Percentiles rank a stretch among this genome's conserved stretches.
Conservation (phyloP, 2,888 invertebrate species). For the Catocala fraxini region DNA sequence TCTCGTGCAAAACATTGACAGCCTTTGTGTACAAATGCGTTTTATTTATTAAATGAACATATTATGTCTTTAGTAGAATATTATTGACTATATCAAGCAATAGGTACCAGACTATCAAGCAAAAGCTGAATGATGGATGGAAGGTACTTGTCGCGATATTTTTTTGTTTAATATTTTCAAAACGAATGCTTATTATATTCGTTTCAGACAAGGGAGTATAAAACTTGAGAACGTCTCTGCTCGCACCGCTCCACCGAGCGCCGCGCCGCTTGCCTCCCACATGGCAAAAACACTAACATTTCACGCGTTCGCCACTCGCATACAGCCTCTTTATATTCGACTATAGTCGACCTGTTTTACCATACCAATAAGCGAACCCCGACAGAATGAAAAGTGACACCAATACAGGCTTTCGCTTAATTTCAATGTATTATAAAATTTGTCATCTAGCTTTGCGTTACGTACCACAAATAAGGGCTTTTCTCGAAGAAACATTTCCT, state of each 20-base stretch:
- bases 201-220: slow-evolving; percentile 54
- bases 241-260: slow-evolving; percentile 30
- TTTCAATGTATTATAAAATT: slow-evolving; percentile 63
- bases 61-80: no score
- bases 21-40: slow-evolving; percentile 61
- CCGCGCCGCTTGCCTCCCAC: not conserved
- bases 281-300: slow-evolving; percentile 69
- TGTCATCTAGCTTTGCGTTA: slow-evolving; percentile 57
- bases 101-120: no score
- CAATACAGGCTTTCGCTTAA: slow-evolving; percentile 49
- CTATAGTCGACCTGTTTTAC: slow-evolving; percentile 64
- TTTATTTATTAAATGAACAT: not conserved
- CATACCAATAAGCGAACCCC: slow-evolving; percentile 60
- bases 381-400: slow-evolving; percentile 59
- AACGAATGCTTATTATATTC: not conserved
- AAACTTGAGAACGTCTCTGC: slow-evolving; percentile 58
- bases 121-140: no score
- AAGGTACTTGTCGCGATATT: no score
- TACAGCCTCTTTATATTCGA: slow-evolving; percentile 68
- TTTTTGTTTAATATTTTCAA: no score
- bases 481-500: slow-evolving; percentile 33
- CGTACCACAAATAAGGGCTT: slow-evolving; percentile 53
- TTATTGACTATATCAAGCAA: no score
- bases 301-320: slow-evolving; percentile 56
- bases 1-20: slow-evolving; percentile 66